phyloP scores from a whole-genome alignment of 2,888 invertebrate genomes.

The Nomada fabriciana region DNA sequence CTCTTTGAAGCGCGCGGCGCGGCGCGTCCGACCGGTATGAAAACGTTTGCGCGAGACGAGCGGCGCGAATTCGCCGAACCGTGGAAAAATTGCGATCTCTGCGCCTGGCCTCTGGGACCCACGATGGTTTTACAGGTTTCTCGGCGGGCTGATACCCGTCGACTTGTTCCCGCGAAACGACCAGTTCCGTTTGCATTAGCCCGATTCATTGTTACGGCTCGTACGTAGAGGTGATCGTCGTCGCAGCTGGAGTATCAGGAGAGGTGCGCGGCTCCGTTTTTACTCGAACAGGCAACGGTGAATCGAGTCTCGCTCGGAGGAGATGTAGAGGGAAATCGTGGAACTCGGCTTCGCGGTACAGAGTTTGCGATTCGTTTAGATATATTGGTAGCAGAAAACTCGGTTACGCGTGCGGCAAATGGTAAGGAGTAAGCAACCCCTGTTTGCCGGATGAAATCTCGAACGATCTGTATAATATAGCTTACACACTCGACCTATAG shows the following conservation, averaged over 20 bases:
- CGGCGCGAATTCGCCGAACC: constrained; percentile 54
- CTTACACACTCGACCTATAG: too few relatives aligned
- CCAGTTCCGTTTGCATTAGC: constrained; percentile 57
- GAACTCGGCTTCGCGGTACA: constrained; percentile 11
- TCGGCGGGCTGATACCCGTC: neutral
- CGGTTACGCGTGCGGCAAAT: too few relatives aligned
- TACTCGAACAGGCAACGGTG: constrained; percentile 38
- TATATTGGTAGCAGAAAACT: neutral
- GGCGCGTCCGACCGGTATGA: constrained; percentile 39
- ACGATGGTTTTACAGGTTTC: constrained; percentile 19
- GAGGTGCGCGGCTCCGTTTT: constrained; percentile 4
- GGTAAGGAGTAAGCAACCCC: too few relatives aligned
- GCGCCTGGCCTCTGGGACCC: neutral
- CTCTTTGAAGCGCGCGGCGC: constrained; percentile 63
- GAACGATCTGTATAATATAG: too few relatives aligned
- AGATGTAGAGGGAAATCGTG: neutral
- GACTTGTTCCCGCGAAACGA: constrained; percentile 3
- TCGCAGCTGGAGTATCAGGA: neutral
- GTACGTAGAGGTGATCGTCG: neutral
- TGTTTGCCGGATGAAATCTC: too few relatives aligned
- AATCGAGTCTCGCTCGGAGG: constrained; percentile 14
- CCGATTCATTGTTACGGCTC: constrained; percentile 44
- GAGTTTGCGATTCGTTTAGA: neutral
- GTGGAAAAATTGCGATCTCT: constrained; percentile 52
- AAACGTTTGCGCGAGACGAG: constrained; percentile 26